A percentile compares a stretch with the other conserved stretches of the same genome.
Conservation (phyloP, 2,113 vertebrate genomes). For the Rhinoptilus africanus region DNA sequence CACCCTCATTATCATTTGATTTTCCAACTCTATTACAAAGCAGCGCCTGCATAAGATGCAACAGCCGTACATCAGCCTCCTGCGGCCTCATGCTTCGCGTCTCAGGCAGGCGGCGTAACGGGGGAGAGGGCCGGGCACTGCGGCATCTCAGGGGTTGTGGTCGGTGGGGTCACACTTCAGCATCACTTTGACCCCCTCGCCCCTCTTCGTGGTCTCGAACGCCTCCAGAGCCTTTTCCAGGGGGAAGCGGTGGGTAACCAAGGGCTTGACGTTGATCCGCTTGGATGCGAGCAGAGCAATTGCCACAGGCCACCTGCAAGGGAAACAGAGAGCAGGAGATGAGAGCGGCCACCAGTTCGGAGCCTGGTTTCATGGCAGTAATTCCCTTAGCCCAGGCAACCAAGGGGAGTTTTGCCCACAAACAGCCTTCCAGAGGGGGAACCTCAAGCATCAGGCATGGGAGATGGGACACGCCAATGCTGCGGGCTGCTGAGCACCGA, state of each 20-base stretch:
- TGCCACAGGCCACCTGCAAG: conserved; percentile 91
- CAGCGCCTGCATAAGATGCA: neutral
- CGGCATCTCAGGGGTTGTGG: conserved; percentile 78
- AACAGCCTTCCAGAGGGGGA: neutral
- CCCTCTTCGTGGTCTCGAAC: conserved; percentile 87
- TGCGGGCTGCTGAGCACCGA: neutral
- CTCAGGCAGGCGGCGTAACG: neutral
- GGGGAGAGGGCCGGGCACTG: neutral
- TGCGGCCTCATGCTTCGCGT: fast-evolving
- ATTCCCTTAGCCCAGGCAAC: neutral
- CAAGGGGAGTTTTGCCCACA: neutral
- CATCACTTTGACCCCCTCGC: conserved; percentile 92
- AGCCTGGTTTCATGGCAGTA: neutral
- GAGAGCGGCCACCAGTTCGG: neutral
- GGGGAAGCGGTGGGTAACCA: conserved; percentile 94
- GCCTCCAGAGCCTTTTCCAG: conserved; percentile 91
- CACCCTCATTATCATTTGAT: neutral
- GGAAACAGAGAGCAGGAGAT: neutral
- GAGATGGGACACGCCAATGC: neutral
- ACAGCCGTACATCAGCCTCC: neutral
- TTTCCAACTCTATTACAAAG: neutral
- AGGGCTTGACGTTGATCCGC: conserved; percentile 85
- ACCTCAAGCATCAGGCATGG: neutral
- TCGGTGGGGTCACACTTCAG: conserved; percentile 91
- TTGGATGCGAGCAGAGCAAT: conserved; percentile 89